Conservation (phyloP, 2,888 invertebrate genomes). For the Lycaena phlaeas region DNA sequence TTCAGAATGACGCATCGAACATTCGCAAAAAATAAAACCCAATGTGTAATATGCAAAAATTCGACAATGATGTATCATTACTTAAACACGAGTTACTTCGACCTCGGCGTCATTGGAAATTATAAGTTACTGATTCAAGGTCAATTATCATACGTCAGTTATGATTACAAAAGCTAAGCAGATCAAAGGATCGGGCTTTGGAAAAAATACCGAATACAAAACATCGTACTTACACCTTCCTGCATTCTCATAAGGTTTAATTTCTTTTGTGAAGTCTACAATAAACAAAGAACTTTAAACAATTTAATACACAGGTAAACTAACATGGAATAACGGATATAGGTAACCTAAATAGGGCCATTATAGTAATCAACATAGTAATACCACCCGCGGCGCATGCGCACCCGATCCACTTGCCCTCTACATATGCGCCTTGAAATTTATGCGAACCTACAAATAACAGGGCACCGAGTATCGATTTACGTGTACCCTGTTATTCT, state of each 20-base stretch:
- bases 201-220: not conserved
- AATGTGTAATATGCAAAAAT: slow-evolving; percentile 12
- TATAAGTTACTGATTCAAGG: slow-evolving; percentile 18
- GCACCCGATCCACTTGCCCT: slow-evolving; percentile 21
- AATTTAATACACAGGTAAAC: slow-evolving; percentile 1
- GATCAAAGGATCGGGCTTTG: not conserved
- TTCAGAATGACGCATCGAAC: slow-evolving; percentile 3
- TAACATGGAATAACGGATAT: slow-evolving; percentile 5
- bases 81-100: slow-evolving; percentile 13
- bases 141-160: slow-evolving; percentile 22
- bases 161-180: slow-evolving; percentile 16
- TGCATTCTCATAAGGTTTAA: not conserved
- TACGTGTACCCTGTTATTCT: slow-evolving; percentile 53
- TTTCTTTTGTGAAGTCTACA: not conserved
- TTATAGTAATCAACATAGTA: slow-evolving; percentile 18
- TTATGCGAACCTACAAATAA: slow-evolving; percentile 59
- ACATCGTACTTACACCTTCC: not conserved
- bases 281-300: not conserved
- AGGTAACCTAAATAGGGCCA: slow-evolving; percentile 9
- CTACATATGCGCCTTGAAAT: slow-evolving; percentile 34
- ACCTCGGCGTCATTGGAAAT: slow-evolving; percentile 20
- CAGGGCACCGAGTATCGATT: slow-evolving; percentile 65
- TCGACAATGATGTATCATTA: slow-evolving; percentile 5
- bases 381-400: slow-evolving; percentile 24
- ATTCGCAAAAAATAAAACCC: slow-evolving; percentile 9